Base-by-base conservation (phyloP, 92 coral and sea anemone species). In the Actinernus sp. region DNA sequence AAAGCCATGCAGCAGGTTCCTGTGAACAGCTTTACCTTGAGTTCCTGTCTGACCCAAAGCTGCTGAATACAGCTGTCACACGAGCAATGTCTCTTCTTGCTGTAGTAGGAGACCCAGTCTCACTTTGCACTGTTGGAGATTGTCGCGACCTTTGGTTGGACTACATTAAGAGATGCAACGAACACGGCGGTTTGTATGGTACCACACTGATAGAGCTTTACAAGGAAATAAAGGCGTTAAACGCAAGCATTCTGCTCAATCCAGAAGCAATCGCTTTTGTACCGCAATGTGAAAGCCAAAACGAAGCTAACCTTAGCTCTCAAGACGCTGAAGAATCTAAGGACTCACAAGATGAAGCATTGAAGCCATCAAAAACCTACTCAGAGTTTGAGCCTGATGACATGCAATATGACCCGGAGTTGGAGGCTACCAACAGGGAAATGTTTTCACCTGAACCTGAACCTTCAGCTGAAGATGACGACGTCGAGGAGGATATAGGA, bases 61-160 rank as follows among this genome's bases (percentile, higher is more conserved):
- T 93, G 4, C 65, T 93, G 30, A 80, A 91, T 66, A 93, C 98
- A 2, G 98, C 98, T 21, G 80, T 93, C 28, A 93, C 98, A 14
- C 89, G 98, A 20, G 98, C 98, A 12, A 77, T 78, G 75, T 93
- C 93, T 22, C 65, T 90, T 51, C 83, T 93, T 11, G 98, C 94
- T 8, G 98, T 93, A 3, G 92, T 93, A 7, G 98, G 97, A 14
- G 98, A 93, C 24, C 98, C 98, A 6, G 82, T 93, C 5, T 83
- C 97, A 4, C 85, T 93, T 19, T 93, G 97, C 58, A 88, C 93
- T 14, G 68, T 93, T 13, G 98, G 98, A 23, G 82, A 82, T 10
- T 90, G 98, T 50, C 76, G 77, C 22, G 22, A 27, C 6, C 71
- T 86, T 21, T 93, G 98, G 98, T 49, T 53, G 45, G 89, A 93